Percentiles rank a stretch among this genome's conserved stretches.
Evolutionary conservation across 1,140 invertebrate genomes (phyloP).

Genomic region (Drosophila insularis): DNA sequence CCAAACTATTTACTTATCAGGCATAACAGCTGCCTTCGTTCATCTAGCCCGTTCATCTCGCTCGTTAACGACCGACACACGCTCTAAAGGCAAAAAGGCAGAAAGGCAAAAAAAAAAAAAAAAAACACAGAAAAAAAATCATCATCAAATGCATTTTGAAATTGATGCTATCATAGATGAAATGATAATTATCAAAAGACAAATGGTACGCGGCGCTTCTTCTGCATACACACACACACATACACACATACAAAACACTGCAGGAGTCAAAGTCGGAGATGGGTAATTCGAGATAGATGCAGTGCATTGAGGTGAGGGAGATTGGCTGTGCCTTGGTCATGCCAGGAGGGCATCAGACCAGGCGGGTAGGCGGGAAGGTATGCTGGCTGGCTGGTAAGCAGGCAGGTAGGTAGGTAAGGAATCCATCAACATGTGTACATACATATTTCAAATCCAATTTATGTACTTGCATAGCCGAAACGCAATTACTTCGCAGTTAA

Average conservation of each 20-base stretch:
- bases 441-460: slow-evolving; percentile 80
- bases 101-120: slow-evolving; percentile 9
- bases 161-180: slow-evolving; percentile 77
- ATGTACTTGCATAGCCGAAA: slow-evolving; percentile 79
- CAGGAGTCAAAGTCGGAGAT: slow-evolving; percentile 21
- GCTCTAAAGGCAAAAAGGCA: slow-evolving; percentile 23
- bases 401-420: slow-evolving; percentile 45
- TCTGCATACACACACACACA: slow-evolving; percentile 13
- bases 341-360: neutral
- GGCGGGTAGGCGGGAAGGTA: neutral
- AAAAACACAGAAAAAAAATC: slow-evolving; percentile 50
- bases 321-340: neutral
- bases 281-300: neutral
- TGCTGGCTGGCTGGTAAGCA: slow-evolving; percentile 12
- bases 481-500: slow-evolving; percentile 79
- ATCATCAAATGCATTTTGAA: slow-evolving; percentile 76
- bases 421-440: slow-evolving; percentile 79
- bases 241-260: neutral
- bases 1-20: slow-evolving; percentile 68
- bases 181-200: slow-evolving; percentile 79
- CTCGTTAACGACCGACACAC: slow-evolving; percentile 77
- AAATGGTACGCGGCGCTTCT: slow-evolving; percentile 62
- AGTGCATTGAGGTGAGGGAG: slow-evolving; percentile 5
- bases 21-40: slow-evolving; percentile 46
- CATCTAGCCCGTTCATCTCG: neutral